These are phyloP conservation scores for Brenthis ino DNA, from an alignment of 2,888 invertebrate genomes.

Conservation along the genomic window DNA sequence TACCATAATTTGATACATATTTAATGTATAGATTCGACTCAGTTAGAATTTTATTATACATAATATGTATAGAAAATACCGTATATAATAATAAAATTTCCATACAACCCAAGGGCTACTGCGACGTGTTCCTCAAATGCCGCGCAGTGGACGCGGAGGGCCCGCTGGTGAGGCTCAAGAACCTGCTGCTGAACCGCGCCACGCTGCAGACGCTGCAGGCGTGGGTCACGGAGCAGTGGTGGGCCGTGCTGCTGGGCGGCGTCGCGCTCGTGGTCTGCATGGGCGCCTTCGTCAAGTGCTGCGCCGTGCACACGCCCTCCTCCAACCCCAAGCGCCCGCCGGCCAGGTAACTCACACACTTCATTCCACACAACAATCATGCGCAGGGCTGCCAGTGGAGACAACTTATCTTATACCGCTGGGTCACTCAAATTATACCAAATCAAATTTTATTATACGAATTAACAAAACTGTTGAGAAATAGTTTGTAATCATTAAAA, in stretches of 20 bases:
- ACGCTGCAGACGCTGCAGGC: conserved; percentile 93
- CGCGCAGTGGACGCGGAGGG: conserved; percentile 99
- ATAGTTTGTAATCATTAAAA: too few species aligned
- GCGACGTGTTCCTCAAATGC: conserved; percentile 99
- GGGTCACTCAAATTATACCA: too few species aligned
- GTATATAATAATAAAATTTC: too few species aligned
- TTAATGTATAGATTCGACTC: too few species aligned
- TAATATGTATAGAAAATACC: too few species aligned
- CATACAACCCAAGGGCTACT: conserved; percentile 89
- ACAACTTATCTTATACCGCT: too few species aligned
- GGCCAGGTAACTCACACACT: conserved; percentile 82
- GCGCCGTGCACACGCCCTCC: conserved; percentile 99
- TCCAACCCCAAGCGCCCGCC: conserved; percentile 99
- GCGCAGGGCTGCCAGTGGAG: too few species aligned
- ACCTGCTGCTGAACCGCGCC: conserved; percentile 94
- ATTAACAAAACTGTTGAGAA: too few species aligned
- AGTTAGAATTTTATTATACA: too few species aligned
- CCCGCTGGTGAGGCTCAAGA: conserved; percentile 97
- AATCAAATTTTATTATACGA: too few species aligned
- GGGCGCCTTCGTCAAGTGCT: conserved; percentile 99
- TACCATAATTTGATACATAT: too few species aligned
- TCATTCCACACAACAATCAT: too few species aligned
- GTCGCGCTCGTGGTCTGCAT: conserved; percentile 96
- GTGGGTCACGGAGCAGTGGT: conserved; percentile 97
- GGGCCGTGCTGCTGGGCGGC: conserved; percentile 95